phyloP scores from a whole-genome alignment of 1,140 invertebrate species.

The Diorhabda sublineata region DNA sequence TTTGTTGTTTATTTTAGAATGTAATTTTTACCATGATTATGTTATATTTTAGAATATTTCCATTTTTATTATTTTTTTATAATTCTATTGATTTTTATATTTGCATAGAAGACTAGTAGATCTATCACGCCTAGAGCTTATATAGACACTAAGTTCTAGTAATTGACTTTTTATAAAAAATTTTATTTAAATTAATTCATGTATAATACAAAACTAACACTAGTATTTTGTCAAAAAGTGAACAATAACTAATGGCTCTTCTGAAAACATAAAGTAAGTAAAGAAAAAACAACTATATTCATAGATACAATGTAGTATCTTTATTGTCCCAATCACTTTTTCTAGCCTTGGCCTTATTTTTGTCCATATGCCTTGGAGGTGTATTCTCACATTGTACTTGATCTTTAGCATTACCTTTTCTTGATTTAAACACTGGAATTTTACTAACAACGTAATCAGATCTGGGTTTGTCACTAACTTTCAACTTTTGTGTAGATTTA shows the following conservation, averaged over 20 bases:
- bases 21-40: no score
- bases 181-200: no score
- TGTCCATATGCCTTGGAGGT: constrained; percentile 33
- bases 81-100: no score
- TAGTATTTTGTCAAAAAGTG: no score
- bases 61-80: no score
- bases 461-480: constrained; percentile 42
- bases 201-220: no score
- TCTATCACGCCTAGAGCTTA: no score
- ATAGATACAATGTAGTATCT: constrained; percentile 34
- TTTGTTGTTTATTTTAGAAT: no score
- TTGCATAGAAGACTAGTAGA: no score
- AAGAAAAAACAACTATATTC: constrained; percentile 13
- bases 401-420: constrained; percentile 22
- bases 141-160: no score
- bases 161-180: no score
- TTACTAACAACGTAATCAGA: constrained; percentile 30
- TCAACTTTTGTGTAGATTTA: constrained; percentile 27
- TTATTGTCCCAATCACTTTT: constrained; percentile 36
- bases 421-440: constrained; percentile 42
- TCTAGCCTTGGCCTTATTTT: constrained; percentile 20
- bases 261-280: not conserved
- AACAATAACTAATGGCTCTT: not conserved
- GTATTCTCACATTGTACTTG: constrained; percentile 43
- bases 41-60: no score